Conservation (phyloP, 2,888 invertebrate species). For the Spialia ferax region DNA sequence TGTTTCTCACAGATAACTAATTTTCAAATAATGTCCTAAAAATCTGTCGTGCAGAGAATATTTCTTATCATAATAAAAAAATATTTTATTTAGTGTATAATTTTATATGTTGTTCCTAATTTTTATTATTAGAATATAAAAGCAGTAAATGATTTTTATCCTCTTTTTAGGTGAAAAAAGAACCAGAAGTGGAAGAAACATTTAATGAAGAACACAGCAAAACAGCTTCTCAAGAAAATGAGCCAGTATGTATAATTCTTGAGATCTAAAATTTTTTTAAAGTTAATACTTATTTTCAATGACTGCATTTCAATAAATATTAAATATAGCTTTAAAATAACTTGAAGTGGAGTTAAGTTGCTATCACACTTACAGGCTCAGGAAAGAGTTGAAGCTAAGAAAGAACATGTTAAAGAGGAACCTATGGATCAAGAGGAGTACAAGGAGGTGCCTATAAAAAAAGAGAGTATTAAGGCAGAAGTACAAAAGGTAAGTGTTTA, state of each 20-base stretch:
- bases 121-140: too few relatives aligned
- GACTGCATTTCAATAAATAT: too few relatives aligned
- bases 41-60: too few relatives aligned
- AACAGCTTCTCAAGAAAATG: background rate
- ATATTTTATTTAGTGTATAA: too few relatives aligned
- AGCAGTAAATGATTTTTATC: too few relatives aligned
- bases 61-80: too few relatives aligned
- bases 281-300: too few relatives aligned
- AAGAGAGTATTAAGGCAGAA: slow-evolving; percentile 16
- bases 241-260: slow-evolving; percentile 1
- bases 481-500: slow-evolving; percentile 16
- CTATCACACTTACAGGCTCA: slow-evolving; percentile 6
- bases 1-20: too few relatives aligned
- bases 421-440: slow-evolving; percentile 21
- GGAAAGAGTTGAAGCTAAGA: slow-evolving; percentile 2
- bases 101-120: too few relatives aligned
- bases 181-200: background rate
- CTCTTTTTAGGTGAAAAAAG: slow-evolving; percentile 5
- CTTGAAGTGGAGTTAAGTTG: background rate
- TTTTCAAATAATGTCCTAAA: too few relatives aligned
- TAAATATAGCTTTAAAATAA: background rate
- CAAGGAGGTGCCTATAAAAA: background rate
- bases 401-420: slow-evolving; percentile 24
- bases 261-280: background rate
- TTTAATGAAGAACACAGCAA: background rate